Evolutionary conservation across 23 tunicate species (phyloP).

Genomic region (Ascidia mentula): DNA sequence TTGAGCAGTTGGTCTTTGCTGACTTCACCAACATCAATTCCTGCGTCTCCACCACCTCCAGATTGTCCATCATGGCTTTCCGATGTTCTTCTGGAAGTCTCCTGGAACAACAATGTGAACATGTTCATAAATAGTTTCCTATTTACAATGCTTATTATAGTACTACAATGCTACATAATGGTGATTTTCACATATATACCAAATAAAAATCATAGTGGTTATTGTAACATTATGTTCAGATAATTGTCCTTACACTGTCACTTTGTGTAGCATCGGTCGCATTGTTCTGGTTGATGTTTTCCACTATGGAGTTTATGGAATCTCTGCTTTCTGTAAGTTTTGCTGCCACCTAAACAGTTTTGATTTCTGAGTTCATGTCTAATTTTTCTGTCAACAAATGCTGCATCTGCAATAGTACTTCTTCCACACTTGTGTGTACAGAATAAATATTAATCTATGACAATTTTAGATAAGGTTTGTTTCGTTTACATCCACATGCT

Average conservation of each 20-base stretch:
- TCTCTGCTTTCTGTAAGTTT: conserved; percentile 80
- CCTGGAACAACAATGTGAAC: neutral
- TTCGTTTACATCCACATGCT: no score
- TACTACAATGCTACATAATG: neutral
- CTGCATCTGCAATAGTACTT: no score
- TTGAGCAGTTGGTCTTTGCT: conserved; percentile 80
- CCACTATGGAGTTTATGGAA: conserved; percentile 73
- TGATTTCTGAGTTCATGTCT: no score
- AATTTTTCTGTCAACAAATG: no score
- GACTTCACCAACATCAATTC: conserved; percentile 52
- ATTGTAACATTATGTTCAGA: neutral
- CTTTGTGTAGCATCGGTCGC: neutral
- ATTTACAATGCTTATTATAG: neutral
- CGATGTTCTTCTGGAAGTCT: neutral
- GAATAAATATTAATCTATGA: no score
- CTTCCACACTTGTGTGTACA: no score
- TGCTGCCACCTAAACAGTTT: conserved; percentile 52
- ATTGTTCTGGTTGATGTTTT: conserved; percentile 38
- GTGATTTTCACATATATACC: neutral
- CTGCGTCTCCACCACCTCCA: conserved; percentile 8
- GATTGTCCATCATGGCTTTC: neutral
- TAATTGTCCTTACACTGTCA: neutral
- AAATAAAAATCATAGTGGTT: neutral
- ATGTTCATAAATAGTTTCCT: neutral
- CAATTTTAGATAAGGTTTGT: no score